Conservation (phyloP, 2,113 vertebrate genomes). For the crab-eating macaque (Macaca fascicularis) region DNA sequence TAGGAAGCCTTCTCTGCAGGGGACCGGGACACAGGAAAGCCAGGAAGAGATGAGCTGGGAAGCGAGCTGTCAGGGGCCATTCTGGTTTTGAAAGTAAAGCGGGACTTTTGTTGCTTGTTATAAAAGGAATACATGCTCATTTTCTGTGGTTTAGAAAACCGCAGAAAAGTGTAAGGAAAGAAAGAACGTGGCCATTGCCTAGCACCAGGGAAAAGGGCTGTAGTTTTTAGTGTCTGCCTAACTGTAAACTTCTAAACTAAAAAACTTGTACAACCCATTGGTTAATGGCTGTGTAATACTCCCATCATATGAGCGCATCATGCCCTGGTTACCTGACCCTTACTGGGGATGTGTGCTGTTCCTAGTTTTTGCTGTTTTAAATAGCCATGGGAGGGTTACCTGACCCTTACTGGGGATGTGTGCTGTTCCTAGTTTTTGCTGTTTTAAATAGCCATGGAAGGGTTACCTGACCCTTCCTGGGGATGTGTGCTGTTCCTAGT, state of each 20-base stretch:
- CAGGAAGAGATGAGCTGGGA: not conserved
- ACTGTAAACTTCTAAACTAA: not conserved
- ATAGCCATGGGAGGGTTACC: not conserved
- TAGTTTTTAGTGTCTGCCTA: not conserved
- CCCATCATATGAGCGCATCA: rapidly evolving
- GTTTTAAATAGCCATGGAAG: not conserved
- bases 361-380: not conserved
- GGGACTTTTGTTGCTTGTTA: not conserved
- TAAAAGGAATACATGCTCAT: not conserved
- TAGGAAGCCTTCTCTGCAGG: not conserved
- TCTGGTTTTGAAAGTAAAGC: not conserved
- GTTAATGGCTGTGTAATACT: not conserved
- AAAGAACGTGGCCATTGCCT: not conserved
- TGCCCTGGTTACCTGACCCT: not conserved
- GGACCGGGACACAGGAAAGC: not conserved
- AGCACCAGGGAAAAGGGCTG: not conserved
- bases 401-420: not conserved
- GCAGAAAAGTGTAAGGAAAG: not conserved
- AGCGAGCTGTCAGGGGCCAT: not conserved
- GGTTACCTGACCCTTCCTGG: not conserved
- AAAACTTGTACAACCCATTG: not conserved
- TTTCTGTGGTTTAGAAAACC: not conserved
- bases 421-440: not conserved
- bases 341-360: not conserved
- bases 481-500: not conserved